Evolutionary conservation across 35 echinoderm and acorn worm genomes (phyloP).

Genomic region (Lytechinus pictus): DNA sequence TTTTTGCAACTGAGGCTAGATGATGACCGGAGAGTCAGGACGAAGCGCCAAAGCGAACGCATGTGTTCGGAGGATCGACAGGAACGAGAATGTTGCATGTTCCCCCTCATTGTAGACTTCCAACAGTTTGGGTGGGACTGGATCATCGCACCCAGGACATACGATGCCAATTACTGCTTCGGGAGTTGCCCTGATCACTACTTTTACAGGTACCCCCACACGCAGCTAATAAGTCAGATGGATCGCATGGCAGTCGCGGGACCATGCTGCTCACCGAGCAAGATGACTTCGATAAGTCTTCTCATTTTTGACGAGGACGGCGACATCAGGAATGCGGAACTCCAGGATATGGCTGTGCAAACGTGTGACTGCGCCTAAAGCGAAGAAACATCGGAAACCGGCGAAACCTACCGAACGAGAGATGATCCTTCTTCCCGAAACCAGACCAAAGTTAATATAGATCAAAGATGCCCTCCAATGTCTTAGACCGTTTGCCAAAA

Average conservation of each 20-base stretch:
- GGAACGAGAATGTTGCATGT: slow-evolving; percentile 72
- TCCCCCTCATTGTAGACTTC: slow-evolving; percentile 82
- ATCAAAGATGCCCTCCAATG: neutral
- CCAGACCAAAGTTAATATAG: neutral
- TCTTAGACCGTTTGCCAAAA: neutral
- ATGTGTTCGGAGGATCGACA: slow-evolving; percentile 66
- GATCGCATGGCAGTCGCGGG: slow-evolving; percentile 39
- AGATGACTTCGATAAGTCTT: slow-evolving; percentile 61
- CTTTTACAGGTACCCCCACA: slow-evolving; percentile 68
- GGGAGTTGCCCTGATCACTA: slow-evolving; percentile 77
- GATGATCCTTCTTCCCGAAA: neutral
- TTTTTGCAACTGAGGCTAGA: slow-evolving; percentile 71
- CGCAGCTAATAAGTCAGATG: slow-evolving; percentile 66
- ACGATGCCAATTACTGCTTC: slow-evolving; percentile 82
- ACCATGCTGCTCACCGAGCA: slow-evolving; percentile 78
- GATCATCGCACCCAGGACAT: slow-evolving; percentile 81
- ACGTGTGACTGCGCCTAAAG: slow-evolving; percentile 71
- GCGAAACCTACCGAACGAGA: neutral
- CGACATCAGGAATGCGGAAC: slow-evolving; percentile 69
- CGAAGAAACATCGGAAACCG: neutral
- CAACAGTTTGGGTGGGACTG: slow-evolving; percentile 92
- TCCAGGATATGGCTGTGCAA: slow-evolving; percentile 75
- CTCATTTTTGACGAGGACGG: slow-evolving; percentile 66
- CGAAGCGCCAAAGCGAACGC: slow-evolving; percentile 44
- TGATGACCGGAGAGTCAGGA: slow-evolving; percentile 51